A percentile compares a stretch with the other conserved stretches of the same genome.
These are phyloP conservation scores for Saimiri boliviensis DNA, from an alignment of 2,113 vertebrate species.

Conservation along the genomic window DNA sequence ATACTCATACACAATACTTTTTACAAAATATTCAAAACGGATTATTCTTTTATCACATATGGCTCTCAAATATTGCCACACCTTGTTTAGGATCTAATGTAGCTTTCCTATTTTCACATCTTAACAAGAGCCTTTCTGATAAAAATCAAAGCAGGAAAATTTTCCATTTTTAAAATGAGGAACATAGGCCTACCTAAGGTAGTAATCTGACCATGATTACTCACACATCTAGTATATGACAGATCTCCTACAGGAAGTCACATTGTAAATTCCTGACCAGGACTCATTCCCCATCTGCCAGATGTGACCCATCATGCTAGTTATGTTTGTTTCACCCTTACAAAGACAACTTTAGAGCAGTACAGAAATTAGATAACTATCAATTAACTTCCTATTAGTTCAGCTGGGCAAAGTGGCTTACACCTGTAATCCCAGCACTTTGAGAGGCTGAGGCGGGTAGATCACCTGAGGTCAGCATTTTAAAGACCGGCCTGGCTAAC, in stretches of 20 bases:
- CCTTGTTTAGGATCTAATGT: neutral
- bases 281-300: neutral
- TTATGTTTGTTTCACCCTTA: neutral
- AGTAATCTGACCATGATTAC: neutral
- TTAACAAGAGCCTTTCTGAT: neutral
- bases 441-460: no score
- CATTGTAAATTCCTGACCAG: conserved; percentile 2
- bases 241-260: conserved; percentile 1
- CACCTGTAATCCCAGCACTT: no score
- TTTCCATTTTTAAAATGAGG: conserved; percentile 25
- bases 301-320: neutral
- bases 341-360: neutral
- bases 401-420: no score
- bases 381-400: neutral
- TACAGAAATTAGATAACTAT: conserved; percentile 27
- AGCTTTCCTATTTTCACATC: conserved; percentile 8
- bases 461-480: no score
- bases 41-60: conserved; percentile 43
- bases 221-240: neutral
- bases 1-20: neutral
- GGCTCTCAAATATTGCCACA: neutral
- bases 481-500: no score
- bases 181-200: neutral
- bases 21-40: neutral
- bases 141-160: conserved; percentile 19